These are phyloP conservation scores for Vannuccia rotundouncinata DNA, from an alignment of 2,888 invertebrate genomes.

Conservation along the genomic window DNA sequence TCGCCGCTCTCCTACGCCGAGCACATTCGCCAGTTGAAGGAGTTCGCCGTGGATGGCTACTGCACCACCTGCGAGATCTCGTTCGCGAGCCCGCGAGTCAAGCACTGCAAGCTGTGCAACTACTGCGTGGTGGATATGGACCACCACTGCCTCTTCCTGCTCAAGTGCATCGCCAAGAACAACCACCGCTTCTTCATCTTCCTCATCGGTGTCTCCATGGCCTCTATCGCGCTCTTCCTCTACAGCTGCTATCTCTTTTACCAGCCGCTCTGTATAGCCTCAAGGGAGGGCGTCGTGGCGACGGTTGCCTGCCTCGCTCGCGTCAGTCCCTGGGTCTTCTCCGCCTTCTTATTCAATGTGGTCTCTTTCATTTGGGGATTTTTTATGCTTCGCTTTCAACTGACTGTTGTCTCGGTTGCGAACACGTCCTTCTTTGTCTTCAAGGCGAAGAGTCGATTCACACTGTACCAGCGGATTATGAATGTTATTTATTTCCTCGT, in stretches of 20 bases:
- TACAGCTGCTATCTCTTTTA: slow-evolving; percentile 42
- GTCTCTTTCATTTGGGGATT: slow-evolving; percentile 47
- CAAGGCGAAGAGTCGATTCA: not conserved
- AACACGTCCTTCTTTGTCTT: slow-evolving; percentile 44
- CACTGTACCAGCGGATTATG: not conserved
- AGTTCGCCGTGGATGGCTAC: not conserved
- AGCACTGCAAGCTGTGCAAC: slow-evolving; percentile 53
- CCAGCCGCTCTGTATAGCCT: not conserved
- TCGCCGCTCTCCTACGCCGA: not conserved
- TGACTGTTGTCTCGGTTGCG: slow-evolving; percentile 44
- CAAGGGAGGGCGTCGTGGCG: slow-evolving; percentile 34
- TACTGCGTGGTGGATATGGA: slow-evolving; percentile 50
- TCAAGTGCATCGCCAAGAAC: slow-evolving; percentile 50
- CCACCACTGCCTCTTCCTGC: slow-evolving; percentile 54
- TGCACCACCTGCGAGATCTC: slow-evolving; percentile 29
- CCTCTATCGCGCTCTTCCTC: slow-evolving; percentile 46
- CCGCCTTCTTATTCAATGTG: slow-evolving; percentile 46
- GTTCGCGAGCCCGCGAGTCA: slow-evolving; percentile 38
- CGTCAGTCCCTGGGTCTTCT: slow-evolving; percentile 46
- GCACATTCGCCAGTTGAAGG: not conserved
- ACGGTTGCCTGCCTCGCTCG: slow-evolving; percentile 42
- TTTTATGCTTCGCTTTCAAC: slow-evolving; percentile 46
- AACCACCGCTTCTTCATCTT: slow-evolving; percentile 51
- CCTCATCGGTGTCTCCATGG: slow-evolving; percentile 45
- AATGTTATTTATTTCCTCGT: slow-evolving; percentile 6